These are phyloP conservation scores for Dendropsophus ebraccatus DNA, from an alignment of 2,113 vertebrate species.

Conservation along the genomic window DNA sequence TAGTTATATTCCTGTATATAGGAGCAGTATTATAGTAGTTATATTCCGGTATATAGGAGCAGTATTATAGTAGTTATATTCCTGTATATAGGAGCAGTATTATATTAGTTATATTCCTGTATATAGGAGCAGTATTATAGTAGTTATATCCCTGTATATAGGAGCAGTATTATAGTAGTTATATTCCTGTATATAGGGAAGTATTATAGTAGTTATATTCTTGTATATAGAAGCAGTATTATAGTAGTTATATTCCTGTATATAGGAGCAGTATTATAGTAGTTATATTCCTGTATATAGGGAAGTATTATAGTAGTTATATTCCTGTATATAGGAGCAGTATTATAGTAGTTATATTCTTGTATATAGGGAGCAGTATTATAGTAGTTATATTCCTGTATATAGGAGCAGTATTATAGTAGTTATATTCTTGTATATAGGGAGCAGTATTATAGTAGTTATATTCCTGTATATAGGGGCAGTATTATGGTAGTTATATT, in stretches of 20 bases:
- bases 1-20: constrained; percentile 13
- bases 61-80: constrained; percentile 13
- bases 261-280: constrained; percentile 5
- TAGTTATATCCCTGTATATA: constrained; percentile 5
- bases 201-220: constrained; percentile 20
- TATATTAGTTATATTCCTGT: not conserved
- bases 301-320: not conserved
- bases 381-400: constrained; percentile 22
- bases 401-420: constrained; percentile 11
- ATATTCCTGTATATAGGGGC: not conserved
- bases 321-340: not conserved
- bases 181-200: constrained; percentile 10
- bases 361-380: not conserved
- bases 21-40: constrained; percentile 1
- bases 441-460: constrained; percentile 8
- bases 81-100: not conserved
- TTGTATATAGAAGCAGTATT: not conserved
- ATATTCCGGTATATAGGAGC: not conserved
- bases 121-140: constrained; percentile 6
- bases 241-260: constrained; percentile 9
- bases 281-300: constrained; percentile 6
- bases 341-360: not conserved
- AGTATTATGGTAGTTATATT: not conserved
- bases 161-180: constrained; percentile 23
- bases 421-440: constrained; percentile 22